phyloP scores from a whole-genome alignment of 2,113 vertebrate genomes.

The Oncorhynchus gorbuscha region DNA sequence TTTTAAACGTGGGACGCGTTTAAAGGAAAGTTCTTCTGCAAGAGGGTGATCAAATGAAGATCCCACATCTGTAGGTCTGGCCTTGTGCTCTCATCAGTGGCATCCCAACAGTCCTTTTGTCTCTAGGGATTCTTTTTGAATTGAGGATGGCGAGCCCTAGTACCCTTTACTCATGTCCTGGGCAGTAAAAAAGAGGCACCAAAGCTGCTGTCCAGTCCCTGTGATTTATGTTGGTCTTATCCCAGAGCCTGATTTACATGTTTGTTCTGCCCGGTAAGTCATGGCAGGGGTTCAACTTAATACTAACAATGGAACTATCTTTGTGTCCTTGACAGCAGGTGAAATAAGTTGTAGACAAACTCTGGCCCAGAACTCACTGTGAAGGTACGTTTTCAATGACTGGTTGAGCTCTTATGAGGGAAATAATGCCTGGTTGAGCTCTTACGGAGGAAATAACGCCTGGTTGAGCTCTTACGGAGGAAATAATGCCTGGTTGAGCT shows the following conservation, averaged over 20 bases:
- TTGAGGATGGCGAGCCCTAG: not conserved
- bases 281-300: constrained; percentile 15
- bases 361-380: not conserved
- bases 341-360: constrained; percentile 12
- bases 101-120: not conserved
- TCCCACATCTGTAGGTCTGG: not conserved
- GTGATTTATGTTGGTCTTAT: constrained; percentile 20
- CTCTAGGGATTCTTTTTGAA: not conserved
- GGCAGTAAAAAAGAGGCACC: not conserved
- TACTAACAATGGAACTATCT: constrained; percentile 18
- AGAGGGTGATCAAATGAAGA: too few species aligned
- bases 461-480: too few species aligned
- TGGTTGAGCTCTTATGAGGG: not conserved
- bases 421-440: too few species aligned
- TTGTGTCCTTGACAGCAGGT: constrained; percentile 1
- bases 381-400: not conserved
- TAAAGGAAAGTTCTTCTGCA: too few species aligned
- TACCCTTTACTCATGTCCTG: not conserved
- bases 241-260: constrained; percentile 15
- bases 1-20: too few species aligned
- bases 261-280: constrained; percentile 14
- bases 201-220: not conserved
- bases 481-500: too few species aligned
- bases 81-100: not conserved
- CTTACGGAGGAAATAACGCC: too few species aligned